phyloP scores from a whole-genome alignment of 2,113 vertebrate species.

The Stercorarius parasiticus region DNA sequence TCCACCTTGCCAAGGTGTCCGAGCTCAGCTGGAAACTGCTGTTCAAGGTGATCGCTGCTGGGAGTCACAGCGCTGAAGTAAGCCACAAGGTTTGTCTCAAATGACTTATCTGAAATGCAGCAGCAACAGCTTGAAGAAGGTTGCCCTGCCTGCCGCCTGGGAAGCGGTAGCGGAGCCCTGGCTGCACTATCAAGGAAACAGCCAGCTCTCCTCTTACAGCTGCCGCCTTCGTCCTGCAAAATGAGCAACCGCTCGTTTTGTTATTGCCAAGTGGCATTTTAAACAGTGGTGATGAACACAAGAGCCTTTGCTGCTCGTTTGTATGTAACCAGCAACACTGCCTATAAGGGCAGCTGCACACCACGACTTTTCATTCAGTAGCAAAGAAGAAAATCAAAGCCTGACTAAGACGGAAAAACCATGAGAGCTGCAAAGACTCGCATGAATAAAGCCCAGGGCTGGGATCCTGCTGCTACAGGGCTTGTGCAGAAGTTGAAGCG shows the following conservation, averaged over 20 bases:
- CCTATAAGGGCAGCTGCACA: neutral
- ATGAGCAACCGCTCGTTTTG: neutral
- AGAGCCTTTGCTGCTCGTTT: neutral
- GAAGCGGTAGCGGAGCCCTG: fast-evolving
- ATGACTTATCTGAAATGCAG: fast-evolving
- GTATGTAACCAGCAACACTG: fast-evolving
- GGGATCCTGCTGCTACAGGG: neutral
- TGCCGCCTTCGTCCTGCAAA: neutral
- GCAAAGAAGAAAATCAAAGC: neutral
- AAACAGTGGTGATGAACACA: neutral
- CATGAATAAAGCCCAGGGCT: neutral
- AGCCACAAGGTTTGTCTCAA: neutral
- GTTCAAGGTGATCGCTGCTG: neutral
- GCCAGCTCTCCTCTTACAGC: fast-evolving
- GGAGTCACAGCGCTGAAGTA: neutral
- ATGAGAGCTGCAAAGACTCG: neutral
- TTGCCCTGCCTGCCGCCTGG: fast-evolving
- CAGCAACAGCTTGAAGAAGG: neutral
- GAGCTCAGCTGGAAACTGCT: neutral
- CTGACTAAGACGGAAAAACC: neutral
- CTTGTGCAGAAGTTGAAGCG: neutral
- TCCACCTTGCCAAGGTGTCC: neutral
- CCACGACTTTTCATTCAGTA: fast-evolving
- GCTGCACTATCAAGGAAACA: neutral
- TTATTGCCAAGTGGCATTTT: neutral